These are phyloP conservation scores for Myiothlypis coronata DNA, from an alignment of 2,797 vertebrate species.

Conservation along the genomic window DNA sequence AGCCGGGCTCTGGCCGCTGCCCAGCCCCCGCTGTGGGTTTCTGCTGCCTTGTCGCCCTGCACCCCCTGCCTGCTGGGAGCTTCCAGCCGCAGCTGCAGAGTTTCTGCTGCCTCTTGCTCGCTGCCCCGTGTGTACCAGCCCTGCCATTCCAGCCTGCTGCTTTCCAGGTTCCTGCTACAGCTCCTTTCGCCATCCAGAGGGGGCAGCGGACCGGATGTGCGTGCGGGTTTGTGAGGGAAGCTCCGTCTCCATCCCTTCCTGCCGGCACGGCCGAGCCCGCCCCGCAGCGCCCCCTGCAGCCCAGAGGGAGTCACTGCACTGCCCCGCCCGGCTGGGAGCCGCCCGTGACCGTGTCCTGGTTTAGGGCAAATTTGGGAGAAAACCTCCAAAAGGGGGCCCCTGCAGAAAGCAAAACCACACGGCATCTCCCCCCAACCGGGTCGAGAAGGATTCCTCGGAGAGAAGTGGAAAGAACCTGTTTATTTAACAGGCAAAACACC, in stretches of 20 bases:
- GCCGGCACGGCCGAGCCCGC: not conserved
- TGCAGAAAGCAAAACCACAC: too few relatives aligned
- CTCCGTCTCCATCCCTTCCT: not conserved
- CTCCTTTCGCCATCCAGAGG: not conserved
- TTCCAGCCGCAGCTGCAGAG: too few relatives aligned
- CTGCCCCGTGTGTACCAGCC: not conserved
- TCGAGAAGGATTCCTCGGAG: too few relatives aligned
- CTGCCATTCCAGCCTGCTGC: not conserved
- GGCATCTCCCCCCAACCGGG: too few relatives aligned
- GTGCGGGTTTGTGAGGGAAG: too few relatives aligned
- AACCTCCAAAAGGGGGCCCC: too few relatives aligned
- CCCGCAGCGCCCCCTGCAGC: not conserved
- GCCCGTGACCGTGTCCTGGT: not conserved
- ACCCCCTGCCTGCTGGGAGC: not conserved
- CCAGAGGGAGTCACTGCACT: rapidly evolving
- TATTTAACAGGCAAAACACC: too few relatives aligned
- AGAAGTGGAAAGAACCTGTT: too few relatives aligned
- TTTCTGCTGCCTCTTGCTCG: not conserved
- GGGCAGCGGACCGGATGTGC: rapidly evolving
- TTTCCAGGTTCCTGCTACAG: not conserved
- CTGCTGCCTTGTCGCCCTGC: too few relatives aligned
- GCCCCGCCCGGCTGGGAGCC: not conserved
- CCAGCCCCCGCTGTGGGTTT: not conserved
- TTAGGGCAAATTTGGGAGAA: too few relatives aligned
- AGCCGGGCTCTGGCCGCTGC: not conserved